Percentiles rank a stretch among this genome's conserved stretches.
Conservation (phyloP, 2,797 vertebrate genomes). For the Eremophila alpestris region DNA sequence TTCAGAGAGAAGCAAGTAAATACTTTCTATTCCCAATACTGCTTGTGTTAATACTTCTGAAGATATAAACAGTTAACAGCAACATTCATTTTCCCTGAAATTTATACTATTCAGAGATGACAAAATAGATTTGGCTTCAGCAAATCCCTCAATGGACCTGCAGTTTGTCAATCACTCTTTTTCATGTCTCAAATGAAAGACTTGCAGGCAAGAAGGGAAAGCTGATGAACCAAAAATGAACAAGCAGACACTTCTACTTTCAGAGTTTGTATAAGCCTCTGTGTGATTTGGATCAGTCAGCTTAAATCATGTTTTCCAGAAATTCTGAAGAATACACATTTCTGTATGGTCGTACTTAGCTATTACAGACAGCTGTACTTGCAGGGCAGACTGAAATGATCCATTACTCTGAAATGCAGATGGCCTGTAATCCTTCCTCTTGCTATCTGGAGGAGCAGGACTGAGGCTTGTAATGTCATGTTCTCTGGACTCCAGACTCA, state of each 20-base stretch:
- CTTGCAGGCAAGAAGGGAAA: not conserved
- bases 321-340: not conserved
- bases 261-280: not conserved
- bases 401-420: not conserved
- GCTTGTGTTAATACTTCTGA: not conserved
- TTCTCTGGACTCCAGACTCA: not conserved
- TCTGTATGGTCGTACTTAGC: not conserved
- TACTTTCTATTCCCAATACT: not conserved
- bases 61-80: conserved; percentile 6
- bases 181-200: not conserved
- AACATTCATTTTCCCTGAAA: not conserved
- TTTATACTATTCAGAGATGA: not conserved
- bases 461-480: not conserved
- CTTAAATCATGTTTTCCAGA: conserved; percentile 13
- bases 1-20: not conserved
- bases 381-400: not conserved
- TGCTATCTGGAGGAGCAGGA: not conserved
- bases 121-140: not conserved
- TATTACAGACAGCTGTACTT: not conserved
- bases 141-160: conserved; percentile 13
- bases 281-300: conserved; percentile 17
- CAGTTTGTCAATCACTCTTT: conserved; percentile 18
- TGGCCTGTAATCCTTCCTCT: not conserved
- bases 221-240: not conserved
- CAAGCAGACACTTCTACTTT: not conserved